Evolutionary conservation across 2,797 vertebrate genomes (phyloP), one percentile per base, ranked within the genome.

Genomic region (Columba guinea): DNA sequence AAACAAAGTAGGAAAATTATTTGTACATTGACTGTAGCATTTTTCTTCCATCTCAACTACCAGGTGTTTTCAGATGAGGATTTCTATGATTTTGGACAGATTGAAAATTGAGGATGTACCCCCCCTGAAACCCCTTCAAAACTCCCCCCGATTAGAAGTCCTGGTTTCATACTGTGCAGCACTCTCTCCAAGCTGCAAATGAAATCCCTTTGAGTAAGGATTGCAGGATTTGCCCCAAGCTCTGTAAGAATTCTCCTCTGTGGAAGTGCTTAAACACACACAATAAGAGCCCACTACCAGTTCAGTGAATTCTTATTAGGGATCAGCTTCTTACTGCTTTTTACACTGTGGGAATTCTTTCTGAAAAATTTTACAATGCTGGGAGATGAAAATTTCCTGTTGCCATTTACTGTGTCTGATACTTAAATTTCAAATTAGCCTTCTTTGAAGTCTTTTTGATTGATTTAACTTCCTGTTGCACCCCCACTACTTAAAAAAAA

Each of bases 141-240:
- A 76, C 58, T 76, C 9, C 26, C 51, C 30, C 56, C 23, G 39
- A 19, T 46, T 62, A 64, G 69, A 83, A 87, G 34, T 75, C 46
- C 7, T 37, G 35, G 32, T 84, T 88, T 96, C 70, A 52, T 64
- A 64, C 56, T 68, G 59, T 84, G 56, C 64, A 87, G 59, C 67
- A 59, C 52, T 94, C 65, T 16, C n/a, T 93, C 51, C 56, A 90
- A 79, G 49, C 80, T 91, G 60, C 83, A 49, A 68, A 63, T 74
- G 53, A 93, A 97, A 96, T 93, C 90, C 64, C 58, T 93, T 90
- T 80, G 70, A 84, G 67, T 74, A 73, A 89, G 63, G 56, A 91
- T 88, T 80, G 80, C 70, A 87, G 83, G 95, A 94, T 97, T 96
- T 96, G 46, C 64, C 64, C 86, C 94, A 77, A 68, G 85, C 71